These are phyloP conservation scores for Athene cunicularia DNA, from an alignment of 2,113 vertebrate species.

Conservation along the genomic window DNA sequence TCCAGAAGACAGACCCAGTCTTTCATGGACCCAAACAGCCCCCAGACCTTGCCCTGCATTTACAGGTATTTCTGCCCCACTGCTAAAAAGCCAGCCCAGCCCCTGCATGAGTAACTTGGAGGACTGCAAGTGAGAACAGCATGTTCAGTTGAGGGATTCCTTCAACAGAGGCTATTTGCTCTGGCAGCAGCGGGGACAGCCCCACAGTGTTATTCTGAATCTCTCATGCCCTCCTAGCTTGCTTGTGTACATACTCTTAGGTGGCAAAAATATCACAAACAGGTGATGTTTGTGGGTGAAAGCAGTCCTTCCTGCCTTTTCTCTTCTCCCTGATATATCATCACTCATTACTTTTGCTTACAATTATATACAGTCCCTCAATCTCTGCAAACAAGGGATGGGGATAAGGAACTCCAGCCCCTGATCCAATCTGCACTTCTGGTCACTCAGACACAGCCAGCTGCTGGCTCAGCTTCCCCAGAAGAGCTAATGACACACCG, in stretches of 20 bases:
- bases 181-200: neutral
- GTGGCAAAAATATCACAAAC: fast-evolving
- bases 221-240: neutral
- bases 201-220: neutral
- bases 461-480: neutral
- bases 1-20: neutral
- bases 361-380: neutral
- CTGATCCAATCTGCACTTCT: neutral
- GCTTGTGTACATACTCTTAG: neutral
- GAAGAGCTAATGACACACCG: neutral
- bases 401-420: neutral
- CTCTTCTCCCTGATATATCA: neutral
- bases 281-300: neutral
- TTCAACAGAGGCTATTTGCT: neutral
- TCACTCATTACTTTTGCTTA: neutral
- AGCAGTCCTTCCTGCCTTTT: neutral
- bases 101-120: neutral
- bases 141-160: neutral
- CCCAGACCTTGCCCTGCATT: neutral
- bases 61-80: neutral
- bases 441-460: neutral
- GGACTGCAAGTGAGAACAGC: neutral
- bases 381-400: neutral
- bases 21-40: neutral
- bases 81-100: neutral